Base-by-base conservation (phyloP, 2,888 invertebrate genomes). In the Tubulanus polymorphus region DNA sequence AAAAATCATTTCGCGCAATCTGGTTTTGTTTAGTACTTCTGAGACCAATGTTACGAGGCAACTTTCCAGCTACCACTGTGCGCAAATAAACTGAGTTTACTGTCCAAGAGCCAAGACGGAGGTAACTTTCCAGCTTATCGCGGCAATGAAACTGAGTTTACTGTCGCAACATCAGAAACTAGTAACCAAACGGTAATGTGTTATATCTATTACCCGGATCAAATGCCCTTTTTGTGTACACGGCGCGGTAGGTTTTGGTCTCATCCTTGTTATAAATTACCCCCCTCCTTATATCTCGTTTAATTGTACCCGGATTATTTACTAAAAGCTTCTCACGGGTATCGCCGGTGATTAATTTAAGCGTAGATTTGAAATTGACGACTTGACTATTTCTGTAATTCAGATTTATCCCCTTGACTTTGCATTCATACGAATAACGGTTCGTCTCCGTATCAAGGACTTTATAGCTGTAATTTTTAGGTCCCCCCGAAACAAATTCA, bases 401-500 rank as follows among this genome's bases (percentile, higher is more conserved):
- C 15, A 68, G 50, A n/a, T 58, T 57, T n/a, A 71, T 59, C 1
- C 71, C 72, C 48, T 66, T 61, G 0, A 69, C 67, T 59, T 59
- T 70, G 48, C 67, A 66, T 6, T 57, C 57, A 23, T 18, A 20
- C 23, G 18, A 20, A 5, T 15, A 5, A 3, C 20, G 23, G 23
- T 41, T 41, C 1, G 73, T 65, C 8, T 27, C 18, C 23, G 5
- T 27, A 6, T 23, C 25, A 5, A 3, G 6, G 3, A 5, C 6
- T 18, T 57, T 61, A 54, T 68, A 75, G 0, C 63, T 67, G 55
- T 76, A 74, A 55, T 70, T 74, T 59, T 76, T 78, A 1, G 75
- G 72, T 0, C 76, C 78, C 1, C 69, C 72, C 25, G 67, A 65
- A 15, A 73, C 69, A 61, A 74, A 76, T 5, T 18, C 23, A 20